A percentile compares a stretch with the other conserved stretches of the same genome.
Conservation (phyloP, 2,797 vertebrate genomes). For the Pseudocheirus occidentalis region DNA sequence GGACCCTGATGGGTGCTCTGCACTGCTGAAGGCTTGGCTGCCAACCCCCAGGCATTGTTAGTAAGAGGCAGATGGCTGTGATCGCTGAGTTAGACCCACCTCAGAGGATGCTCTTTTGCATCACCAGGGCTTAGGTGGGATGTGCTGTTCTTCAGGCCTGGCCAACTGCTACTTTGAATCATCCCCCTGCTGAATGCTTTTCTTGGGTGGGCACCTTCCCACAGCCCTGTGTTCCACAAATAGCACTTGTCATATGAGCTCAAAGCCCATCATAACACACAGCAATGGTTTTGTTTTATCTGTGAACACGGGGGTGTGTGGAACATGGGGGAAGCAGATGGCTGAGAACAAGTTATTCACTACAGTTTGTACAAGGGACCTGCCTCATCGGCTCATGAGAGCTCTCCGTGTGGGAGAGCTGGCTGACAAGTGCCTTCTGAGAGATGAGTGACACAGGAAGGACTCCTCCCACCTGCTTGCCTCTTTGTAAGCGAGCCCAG, state of each 20-base stretch:
- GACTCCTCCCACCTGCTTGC: constrained; percentile 48
- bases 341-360: constrained; percentile 49
- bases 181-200: constrained; percentile 3
- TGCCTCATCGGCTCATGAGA: constrained; percentile 58
- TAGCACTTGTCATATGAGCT: constrained; percentile 20
- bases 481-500: constrained; percentile 58
- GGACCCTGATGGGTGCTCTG: neutral
- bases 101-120: constrained; percentile 37
- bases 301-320: constrained; percentile 45
- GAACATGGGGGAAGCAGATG: constrained; percentile 51
- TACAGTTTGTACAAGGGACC: constrained; percentile 43
- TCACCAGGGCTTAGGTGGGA: constrained; percentile 39
- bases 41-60: neutral
- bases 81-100: constrained; percentile 7
- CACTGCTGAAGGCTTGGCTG: neutral
- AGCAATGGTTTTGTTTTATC: neutral
- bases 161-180: constrained; percentile 48
- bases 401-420: constrained; percentile 26
- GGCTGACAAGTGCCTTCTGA: constrained; percentile 65
- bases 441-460: constrained; percentile 65
- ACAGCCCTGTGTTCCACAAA: constrained; percentile 14
- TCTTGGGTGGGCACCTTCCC: constrained; percentile 7
- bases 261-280: constrained; percentile 7
- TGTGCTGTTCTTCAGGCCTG: constrained; percentile 46
- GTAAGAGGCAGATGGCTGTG: constrained; percentile 12